Evolutionary conservation across 1,140 invertebrate species (phyloP), one percentile per base, ranked within the genome.

Genomic region (Meloidogyne floridensis): DNA sequence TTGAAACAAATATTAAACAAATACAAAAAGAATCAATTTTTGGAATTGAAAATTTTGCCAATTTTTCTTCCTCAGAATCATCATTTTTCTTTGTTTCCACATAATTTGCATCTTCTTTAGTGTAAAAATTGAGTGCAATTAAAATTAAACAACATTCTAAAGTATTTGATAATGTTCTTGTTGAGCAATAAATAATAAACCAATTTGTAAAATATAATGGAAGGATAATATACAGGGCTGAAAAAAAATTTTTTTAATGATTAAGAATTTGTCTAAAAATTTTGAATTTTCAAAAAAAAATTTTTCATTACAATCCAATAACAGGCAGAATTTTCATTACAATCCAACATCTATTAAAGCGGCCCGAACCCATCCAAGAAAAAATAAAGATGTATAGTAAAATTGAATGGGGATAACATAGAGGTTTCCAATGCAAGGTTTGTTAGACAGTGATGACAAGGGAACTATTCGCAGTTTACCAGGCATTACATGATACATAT

Each of bases 121-220:
- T n/a, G 54, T 85, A 85, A 54, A 73, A 86, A 71, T 81, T 70
- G 18, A 85, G 72, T 7, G 84, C 83, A 43, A 86, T 82, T 20
- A 86, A 47, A 3, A 75, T 77, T 43, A 85, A 77, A 15, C 53
- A 83, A 54, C 65, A 71, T 72, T 85, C 84, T 43, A 85, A 18
- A 7, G 84, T 69, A 47, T 85, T 85, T 11, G 84, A 83, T 53
- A 85, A 72, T 3, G 83, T 83, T 75, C 84, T 75, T 20, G 84
- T 77, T 32, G 72, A 77, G 73, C 84, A 85, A 75, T 85, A 85
- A 20, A 82, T 59, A 75, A 85, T 76, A 72, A 85, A 85, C 84
- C 84, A 85, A 80, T 85, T 85, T 42, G 65, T 79, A 32, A 80
- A 77, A 51, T 86, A 86, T 4, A 85, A n/a, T 0, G 56, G 13